Evolutionary conservation across 1,140 invertebrate species (phyloP).

Genomic region (Polyergus mexicanus): DNA sequence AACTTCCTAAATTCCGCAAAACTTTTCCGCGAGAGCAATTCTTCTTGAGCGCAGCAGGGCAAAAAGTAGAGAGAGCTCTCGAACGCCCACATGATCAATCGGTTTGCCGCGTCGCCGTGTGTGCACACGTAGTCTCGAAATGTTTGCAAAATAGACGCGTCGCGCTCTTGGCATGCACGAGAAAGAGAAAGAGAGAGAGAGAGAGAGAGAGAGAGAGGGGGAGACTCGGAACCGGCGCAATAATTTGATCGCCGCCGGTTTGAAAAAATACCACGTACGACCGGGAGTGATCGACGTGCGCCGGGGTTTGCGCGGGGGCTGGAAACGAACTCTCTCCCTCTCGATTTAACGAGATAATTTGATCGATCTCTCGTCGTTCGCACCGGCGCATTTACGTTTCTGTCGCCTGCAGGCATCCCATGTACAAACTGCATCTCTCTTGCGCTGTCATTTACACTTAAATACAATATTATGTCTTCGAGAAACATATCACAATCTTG

Average conservation of each 20-base stretch:
- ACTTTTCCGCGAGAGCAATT: conserved; percentile 55
- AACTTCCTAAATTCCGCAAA: conserved; percentile 51
- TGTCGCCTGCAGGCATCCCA: conserved; percentile 38
- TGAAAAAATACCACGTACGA: conserved; percentile 64
- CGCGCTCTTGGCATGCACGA: not conserved
- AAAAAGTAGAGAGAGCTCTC: conserved; percentile 45
- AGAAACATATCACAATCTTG: not conserved
- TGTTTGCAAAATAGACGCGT: conserved; percentile 63
- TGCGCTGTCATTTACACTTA: conserved; percentile 19
- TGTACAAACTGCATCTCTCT: not conserved
- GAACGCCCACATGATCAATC: conserved; percentile 45
- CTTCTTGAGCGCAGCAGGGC: conserved; percentile 38
- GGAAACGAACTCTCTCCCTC: conserved; percentile 40
- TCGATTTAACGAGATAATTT: conserved; percentile 63
- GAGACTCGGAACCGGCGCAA: conserved; percentile 40
- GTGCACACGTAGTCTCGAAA: conserved; percentile 37
- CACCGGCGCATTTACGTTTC: conserved; percentile 56
- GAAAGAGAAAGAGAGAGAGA: not conserved
- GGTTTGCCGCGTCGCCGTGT: conserved; percentile 37
- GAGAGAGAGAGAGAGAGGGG: not conserved
- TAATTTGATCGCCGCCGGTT: conserved; percentile 68
- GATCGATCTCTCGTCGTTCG: conserved; percentile 49
- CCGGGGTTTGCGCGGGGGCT: conserved; percentile 19
- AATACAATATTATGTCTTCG: conserved; percentile 20
- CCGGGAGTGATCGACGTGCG: conserved; percentile 46